A percentile compares a stretch with the other conserved stretches of the same genome.
Evolutionary conservation across 2,888 invertebrate genomes (phyloP).

Genomic region (Amphipoea oculea): DNA sequence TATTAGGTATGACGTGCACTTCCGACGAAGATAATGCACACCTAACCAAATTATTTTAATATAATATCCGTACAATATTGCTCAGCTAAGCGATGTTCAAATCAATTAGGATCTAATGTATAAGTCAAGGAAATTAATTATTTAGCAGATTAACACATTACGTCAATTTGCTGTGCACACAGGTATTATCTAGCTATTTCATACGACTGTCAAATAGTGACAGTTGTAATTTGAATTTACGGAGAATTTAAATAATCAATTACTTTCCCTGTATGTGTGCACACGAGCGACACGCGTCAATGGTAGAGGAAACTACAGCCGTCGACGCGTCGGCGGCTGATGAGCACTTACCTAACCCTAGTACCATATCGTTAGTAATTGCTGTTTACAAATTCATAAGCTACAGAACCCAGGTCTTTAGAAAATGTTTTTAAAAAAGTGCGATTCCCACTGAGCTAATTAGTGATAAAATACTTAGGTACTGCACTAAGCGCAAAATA

Average conservation of each 20-base stretch:
- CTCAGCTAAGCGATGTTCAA: background rate
- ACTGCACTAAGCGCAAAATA: background rate
- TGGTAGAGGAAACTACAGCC: background rate
- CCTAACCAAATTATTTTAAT: slow-evolving; percentile 17
- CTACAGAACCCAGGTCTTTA: background rate
- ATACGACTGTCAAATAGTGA: background rate
- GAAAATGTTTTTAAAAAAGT: background rate
- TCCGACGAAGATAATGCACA: slow-evolving; percentile 3
- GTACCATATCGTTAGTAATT: background rate
- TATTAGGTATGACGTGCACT: slow-evolving; percentile 26
- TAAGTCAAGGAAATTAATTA: background rate
- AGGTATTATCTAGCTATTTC: background rate
- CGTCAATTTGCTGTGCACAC: background rate
- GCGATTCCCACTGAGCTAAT: slow-evolving; percentile 14
- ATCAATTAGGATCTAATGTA: background rate
- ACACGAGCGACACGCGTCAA: background rate
- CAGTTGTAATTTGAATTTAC: background rate
- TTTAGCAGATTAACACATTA: background rate
- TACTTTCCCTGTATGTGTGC: background rate
- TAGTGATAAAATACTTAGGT: slow-evolving; percentile 16
- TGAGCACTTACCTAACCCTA: background rate
- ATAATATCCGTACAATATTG: slow-evolving; percentile 10
- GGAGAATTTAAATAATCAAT: background rate
- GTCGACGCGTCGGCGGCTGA: no score
- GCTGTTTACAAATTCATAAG: background rate